A percentile compares a stretch with the other conserved stretches of the same genome.
Conservation (phyloP, 1,140 invertebrate species). For the Drosophila busckii region DNA sequence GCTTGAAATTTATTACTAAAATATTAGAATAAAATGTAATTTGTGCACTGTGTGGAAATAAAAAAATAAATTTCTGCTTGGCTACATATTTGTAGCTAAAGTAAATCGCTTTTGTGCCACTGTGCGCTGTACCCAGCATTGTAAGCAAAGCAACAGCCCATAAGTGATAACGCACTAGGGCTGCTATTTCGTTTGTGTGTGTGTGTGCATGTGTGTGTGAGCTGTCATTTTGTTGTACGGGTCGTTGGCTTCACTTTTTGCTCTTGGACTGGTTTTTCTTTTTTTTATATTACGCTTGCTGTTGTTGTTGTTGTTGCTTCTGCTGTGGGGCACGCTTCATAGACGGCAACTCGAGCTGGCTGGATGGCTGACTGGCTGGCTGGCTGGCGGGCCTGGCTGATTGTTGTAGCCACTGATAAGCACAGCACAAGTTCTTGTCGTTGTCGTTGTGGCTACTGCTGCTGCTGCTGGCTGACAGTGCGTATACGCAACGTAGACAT, state of each 20-base stretch:
- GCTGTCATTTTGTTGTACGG: constrained; percentile 52
- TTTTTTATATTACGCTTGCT: too few species aligned
- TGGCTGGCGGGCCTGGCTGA: constrained; percentile 37
- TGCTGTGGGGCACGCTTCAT: neutral
- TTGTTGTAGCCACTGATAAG: constrained; percentile 57
- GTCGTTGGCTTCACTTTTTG: constrained; percentile 47
- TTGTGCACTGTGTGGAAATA: too few species aligned
- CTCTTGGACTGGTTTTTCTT: constrained; percentile 25
- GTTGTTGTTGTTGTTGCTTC: too few species aligned
- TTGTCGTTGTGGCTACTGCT: neutral
- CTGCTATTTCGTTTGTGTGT: constrained; percentile 4
- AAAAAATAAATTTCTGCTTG: too few species aligned
- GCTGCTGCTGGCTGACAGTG: constrained; percentile 20
- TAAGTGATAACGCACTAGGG: constrained; percentile 45
- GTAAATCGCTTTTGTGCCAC: constrained; percentile 10
- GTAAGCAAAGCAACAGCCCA: constrained; percentile 34
- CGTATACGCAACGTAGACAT: neutral
- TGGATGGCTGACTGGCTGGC: constrained; percentile 2
- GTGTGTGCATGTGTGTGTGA: constrained; percentile 11
- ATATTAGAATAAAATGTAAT: too few species aligned
- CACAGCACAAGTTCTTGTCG: constrained; percentile 15
- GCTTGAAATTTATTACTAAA: too few species aligned
- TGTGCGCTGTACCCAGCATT: constrained; percentile 20
- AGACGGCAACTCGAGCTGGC: constrained; percentile 2
- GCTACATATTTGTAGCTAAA: neutral